Evolutionary conservation across 2,888 invertebrate species (phyloP).

Genomic region (Drosophila formosana): DNA sequence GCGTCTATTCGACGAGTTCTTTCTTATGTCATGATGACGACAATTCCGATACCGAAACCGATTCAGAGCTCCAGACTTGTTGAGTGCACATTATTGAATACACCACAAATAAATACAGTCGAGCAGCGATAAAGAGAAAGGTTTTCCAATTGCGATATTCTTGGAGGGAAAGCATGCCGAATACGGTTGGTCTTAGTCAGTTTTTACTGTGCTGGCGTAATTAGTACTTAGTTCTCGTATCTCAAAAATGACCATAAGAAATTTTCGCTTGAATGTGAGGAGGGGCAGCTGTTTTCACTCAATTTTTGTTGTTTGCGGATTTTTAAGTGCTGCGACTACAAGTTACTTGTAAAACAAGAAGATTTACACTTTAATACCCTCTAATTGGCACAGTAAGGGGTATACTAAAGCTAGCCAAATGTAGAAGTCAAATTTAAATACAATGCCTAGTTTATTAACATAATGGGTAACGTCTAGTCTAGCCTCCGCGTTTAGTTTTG

Average conservation of each 20-base stretch:
- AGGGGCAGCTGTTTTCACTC: constrained; percentile 57
- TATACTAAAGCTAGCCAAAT: not conserved
- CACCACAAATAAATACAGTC: constrained; percentile 3
- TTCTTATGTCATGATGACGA: constrained; percentile 60
- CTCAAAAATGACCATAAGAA: constrained; percentile 5
- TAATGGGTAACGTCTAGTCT: not conserved
- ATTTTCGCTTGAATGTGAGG: constrained; percentile 10
- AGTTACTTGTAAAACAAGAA: constrained; percentile 5
- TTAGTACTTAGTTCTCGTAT: not conserved
- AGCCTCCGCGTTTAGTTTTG: not conserved
- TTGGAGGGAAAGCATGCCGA: not conserved
- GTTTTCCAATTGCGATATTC: not conserved
- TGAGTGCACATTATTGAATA: constrained; percentile 18
- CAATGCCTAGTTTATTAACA: not conserved
- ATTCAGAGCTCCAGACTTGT: constrained; percentile 16
- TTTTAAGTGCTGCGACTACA: constrained; percentile 26
- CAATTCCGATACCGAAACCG: constrained; percentile 43
- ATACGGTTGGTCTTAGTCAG: not conserved
- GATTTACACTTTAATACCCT: not conserved
- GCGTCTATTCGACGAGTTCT: constrained; percentile 8
- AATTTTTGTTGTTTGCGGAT: constrained; percentile 40
- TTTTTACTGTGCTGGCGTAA: constrained; percentile 11
- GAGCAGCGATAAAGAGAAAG: not conserved
- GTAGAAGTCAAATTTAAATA: not conserved
- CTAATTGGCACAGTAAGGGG: not conserved